A percentile compares a stretch with the other conserved stretches of the same genome.
Conservation (phyloP, 2,888 invertebrate genomes). For the Colostygia pectinataria region DNA sequence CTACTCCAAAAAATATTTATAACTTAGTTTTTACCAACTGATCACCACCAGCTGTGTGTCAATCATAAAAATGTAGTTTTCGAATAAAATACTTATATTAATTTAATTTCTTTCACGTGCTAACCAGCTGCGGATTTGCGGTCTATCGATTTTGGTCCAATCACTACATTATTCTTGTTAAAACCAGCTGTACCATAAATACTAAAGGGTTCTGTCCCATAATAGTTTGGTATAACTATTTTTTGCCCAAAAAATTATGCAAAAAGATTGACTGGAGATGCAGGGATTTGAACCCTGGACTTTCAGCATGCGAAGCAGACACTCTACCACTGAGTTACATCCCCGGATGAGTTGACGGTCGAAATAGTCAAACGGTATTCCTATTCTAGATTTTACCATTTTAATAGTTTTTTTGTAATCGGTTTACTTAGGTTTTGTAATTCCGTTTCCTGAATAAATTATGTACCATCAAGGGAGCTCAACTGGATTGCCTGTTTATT, state of each 20-base stretch:
- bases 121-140: constrained; percentile 42
- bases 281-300: constrained; percentile 86
- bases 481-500: too few species aligned
- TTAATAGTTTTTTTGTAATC: too few species aligned
- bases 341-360: constrained; percentile 36
- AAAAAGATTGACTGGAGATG: constrained; percentile 72
- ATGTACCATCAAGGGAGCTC: too few species aligned
- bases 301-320: constrained; percentile 87
- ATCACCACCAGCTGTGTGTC: constrained; percentile 49
- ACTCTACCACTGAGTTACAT: constrained; percentile 83
- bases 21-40: too few species aligned
- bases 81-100: constrained; percentile 17
- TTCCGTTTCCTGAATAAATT: too few species aligned
- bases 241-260: constrained; percentile 15
- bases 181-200: too few species aligned
- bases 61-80: constrained; percentile 42
- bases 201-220: too few species aligned
- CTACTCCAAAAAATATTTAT: too few species aligned
- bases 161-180: too few species aligned
- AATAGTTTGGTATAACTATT: too few species aligned
- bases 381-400: background rate
- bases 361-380: constrained; percentile 37
- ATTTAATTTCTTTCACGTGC: too few species aligned
- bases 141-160: constrained; percentile 53
- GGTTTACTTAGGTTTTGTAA: too few species aligned